Evolutionary conservation across 2,888 invertebrate species (phyloP), one percentile per base, ranked within the genome.

Genomic region (Podotricha telesiphe): DNA sequence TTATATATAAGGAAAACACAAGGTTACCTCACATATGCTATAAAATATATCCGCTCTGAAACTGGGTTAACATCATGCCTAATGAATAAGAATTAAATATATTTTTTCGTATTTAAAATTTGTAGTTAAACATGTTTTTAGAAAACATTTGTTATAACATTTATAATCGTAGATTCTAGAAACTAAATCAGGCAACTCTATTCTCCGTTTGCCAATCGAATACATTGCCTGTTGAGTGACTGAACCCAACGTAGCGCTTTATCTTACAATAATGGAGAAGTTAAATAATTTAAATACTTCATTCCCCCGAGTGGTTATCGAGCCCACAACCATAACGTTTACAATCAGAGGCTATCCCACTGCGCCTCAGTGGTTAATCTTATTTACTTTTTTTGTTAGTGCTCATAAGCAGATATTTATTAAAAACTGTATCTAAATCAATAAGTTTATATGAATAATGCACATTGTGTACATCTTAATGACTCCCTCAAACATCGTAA

Each of bases 1-100:
- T 65, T 58, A 73, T 72, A 48, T 61, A 73, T 69, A 74, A 75
- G 77, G 75, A 77, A 77, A 76, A 76, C 73, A 65, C 70, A 72
- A 75, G 69, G 70, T 67, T 71, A 70, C 63, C 58, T 48, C 55
- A 67, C 66, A 68, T 67, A 58, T 70, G 65, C 66, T 68, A 62
- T 51, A 45, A 67, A 63, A 63, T 74, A 71, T 70, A 74, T 70
- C 70, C 73, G 69, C 68, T 72, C 72, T 67, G 68, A 69, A 76
- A 73, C 70, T 74, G 56, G 73, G 73, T 73, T 73, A 75, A 70
- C 71, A 65, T 56, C 53, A 68, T 68, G 58, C 59, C 65, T 71
- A 71, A 71, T 67, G 61, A 70, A 71, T 58, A 61, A 66, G 62
- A 7, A 66, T 48, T 0, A 20, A 56, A 42, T 19, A 53, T 17